Conservation (phyloP, 2,888 invertebrate genomes). For the Himalopsyche kuldschensis region DNA sequence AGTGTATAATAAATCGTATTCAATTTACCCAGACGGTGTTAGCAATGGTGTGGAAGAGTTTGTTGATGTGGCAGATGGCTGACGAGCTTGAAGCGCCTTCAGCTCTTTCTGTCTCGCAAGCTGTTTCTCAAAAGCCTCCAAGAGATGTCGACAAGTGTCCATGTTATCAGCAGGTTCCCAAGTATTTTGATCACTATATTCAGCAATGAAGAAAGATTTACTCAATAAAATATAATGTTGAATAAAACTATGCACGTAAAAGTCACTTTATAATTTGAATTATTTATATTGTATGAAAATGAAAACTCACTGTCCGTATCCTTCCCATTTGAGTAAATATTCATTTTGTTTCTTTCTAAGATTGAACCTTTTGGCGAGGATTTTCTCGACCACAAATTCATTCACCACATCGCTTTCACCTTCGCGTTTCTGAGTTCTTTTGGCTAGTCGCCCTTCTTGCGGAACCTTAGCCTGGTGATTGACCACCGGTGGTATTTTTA, state of each 20-base stretch:
- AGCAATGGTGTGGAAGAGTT: slow-evolving; percentile 24
- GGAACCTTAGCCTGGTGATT: slow-evolving; percentile 28
- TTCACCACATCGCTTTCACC: slow-evolving; percentile 46
- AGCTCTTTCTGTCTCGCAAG: slow-evolving; percentile 74
- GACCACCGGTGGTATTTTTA: not conserved
- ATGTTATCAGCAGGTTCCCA: slow-evolving; percentile 83
- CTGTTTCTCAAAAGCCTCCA: slow-evolving; percentile 81
- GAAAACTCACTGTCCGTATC: slow-evolving; percentile 68
- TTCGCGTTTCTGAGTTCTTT: slow-evolving; percentile 49
- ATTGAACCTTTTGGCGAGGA: slow-evolving; percentile 81
- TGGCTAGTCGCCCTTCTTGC: slow-evolving; percentile 48
- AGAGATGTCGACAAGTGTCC: slow-evolving; percentile 72
- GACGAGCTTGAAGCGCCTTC: slow-evolving; percentile 60
- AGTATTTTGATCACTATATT: slow-evolving; percentile 71
- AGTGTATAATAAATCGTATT: not conserved
- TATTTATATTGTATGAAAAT: not conserved
- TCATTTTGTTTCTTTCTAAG: slow-evolving; percentile 76
- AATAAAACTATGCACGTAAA: not conserved
- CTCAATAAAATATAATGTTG: not conserved
- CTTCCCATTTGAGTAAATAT: slow-evolving; percentile 86
- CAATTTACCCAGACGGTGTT: slow-evolving; percentile 42
- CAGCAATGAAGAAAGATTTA: not conserved
- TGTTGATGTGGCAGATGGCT: slow-evolving; percentile 36
- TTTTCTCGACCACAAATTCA: slow-evolving; percentile 80
- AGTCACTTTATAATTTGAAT: not conserved